Evolutionary conservation across 2,797 vertebrate species (phyloP), one percentile per base, ranked within the genome.

Genomic region (Synanceia verrucosa): DNA sequence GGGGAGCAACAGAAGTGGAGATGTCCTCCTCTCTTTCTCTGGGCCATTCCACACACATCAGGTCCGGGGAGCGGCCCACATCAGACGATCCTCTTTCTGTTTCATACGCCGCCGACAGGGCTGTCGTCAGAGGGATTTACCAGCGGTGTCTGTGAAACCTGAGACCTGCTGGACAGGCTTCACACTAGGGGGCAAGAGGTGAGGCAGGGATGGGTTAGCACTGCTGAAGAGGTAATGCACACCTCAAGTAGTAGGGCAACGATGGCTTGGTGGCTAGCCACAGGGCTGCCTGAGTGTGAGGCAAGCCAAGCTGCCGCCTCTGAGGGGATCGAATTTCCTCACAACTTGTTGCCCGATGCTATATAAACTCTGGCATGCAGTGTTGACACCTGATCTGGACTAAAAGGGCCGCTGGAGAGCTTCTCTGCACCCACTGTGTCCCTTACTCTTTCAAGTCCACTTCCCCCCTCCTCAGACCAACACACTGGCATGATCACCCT

Each of bases 331-430:
- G 50, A 12, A 84, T 95, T 95, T 94, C 94, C 92, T 91, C 91
- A 93, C 94, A 92, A 95, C 94, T 94, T 95, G 94, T 94, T 95
- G 94, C 93, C 89, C 82, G 84, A 84, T 95, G 93, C 94, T 94
- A 95, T 94, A 95, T 95, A 95, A 95, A 95, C 93, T 93, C 93
- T 94, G 94, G 94, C 94, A 95, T 95, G 94, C 78, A 73, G 91
- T 83, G 83, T 78, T 82, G 92, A 94, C 89, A 95, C 89, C 81
- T 78, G 90, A 95, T 93, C 91, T 74, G 75, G 78, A 81, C 94
- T 92, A 78, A 94, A 94, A 94, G 93, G 76, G 79, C 93, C 90
- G 90, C 91, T 65, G 47, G 74, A 86, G 89, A 88, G 82, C 86
- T 82, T 92, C 89, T 90, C 87, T 78, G 78, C 80, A 76, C 82